A percentile compares a stretch with the other conserved stretches of the same genome.
These are phyloP conservation scores for Yponomeuta cagnagella DNA, from an alignment of 2,888 invertebrate genomes.

Conservation along the genomic window DNA sequence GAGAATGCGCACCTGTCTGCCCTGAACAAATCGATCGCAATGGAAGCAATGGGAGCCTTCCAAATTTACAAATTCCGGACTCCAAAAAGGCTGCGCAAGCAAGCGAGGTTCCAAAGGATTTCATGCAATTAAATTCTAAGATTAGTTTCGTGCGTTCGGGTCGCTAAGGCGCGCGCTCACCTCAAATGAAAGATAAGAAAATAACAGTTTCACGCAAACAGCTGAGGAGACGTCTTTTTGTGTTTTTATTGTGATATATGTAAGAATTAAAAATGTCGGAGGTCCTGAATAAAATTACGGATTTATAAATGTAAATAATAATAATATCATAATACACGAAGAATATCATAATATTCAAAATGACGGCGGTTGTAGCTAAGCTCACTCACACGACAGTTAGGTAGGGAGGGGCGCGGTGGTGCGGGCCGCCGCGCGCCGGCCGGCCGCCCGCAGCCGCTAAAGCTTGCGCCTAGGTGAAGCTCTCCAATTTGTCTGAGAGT, in stretches of 20 bases:
- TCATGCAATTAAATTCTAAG: neutral
- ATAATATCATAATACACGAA: slow-evolving; percentile 5
- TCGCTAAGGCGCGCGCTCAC: no score
- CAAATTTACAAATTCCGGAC: no score
- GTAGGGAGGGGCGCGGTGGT: neutral
- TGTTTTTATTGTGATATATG: slow-evolving; percentile 17
- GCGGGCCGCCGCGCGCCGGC: no score
- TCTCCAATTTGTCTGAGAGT: neutral
- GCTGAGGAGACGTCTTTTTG: slow-evolving; percentile 14
- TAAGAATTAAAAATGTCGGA: neutral
- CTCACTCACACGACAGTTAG: slow-evolving; percentile 3
- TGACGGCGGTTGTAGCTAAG: slow-evolving; percentile 5
- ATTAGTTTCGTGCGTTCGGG: no score
- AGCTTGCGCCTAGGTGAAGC: no score
- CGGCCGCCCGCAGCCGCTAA: no score
- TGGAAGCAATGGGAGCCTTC: no score
- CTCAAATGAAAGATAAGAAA: neutral
- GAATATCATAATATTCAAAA: slow-evolving; percentile 10
- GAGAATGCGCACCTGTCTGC: no score
- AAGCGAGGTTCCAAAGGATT: no score
- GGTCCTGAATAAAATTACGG: slow-evolving; percentile 16
- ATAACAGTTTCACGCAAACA: slow-evolving; percentile 1
- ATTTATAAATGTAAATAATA: slow-evolving; percentile 19
- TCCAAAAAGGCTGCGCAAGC: no score
- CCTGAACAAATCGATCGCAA: no score